phyloP scores from a whole-genome alignment of 2,797 vertebrate genomes.

The Echeneis naucrates region DNA sequence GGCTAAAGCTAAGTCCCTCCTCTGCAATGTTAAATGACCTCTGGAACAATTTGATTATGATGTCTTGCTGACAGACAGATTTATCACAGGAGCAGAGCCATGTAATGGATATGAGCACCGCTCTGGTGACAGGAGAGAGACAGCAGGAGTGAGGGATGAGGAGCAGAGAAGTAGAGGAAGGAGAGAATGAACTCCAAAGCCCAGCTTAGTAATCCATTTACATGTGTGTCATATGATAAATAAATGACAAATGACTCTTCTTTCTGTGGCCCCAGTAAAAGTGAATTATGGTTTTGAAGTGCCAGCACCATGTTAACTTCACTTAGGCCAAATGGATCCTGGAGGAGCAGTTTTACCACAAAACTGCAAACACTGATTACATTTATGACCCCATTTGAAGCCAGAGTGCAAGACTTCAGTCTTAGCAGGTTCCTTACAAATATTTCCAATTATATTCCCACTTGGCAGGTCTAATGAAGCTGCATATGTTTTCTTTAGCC shows the following conservation, averaged over 20 bases:
- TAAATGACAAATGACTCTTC: conserved; percentile 68
- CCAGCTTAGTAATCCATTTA: conserved; percentile 73
- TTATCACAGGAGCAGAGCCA: conserved; percentile 79
- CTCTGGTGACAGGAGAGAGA: conserved; percentile 70
- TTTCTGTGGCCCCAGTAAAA: conserved; percentile 44
- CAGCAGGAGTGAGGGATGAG: conserved; percentile 60
- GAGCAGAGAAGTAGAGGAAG: conserved; percentile 36
- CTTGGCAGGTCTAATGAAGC: conserved; percentile 52
- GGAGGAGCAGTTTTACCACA: conserved; percentile 64
- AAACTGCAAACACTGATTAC: conserved; percentile 76
- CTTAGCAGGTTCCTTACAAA: conserved; percentile 36
- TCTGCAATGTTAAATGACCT: conserved; percentile 88
- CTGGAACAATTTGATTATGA: conserved; percentile 89
- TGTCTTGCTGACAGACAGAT: conserved; percentile 86
- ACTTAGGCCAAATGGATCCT: conserved; percentile 71
- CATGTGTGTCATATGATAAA: conserved; percentile 74
- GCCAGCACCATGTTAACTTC: conserved; percentile 58
- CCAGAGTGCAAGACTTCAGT: conserved; percentile 32
- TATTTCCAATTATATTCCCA: conserved; percentile 49
- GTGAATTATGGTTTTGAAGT: conserved; percentile 66
- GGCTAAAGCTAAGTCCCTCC: conserved; percentile 83
- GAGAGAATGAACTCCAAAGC: conserved; percentile 62
- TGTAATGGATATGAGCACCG: conserved; percentile 83
- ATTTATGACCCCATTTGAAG: conserved; percentile 62
- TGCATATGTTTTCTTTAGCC: conserved; percentile 52